Evolutionary conservation across 2,797 vertebrate genomes (phyloP), one percentile per base, ranked within the genome.

Genomic region (Poecilia wingei): DNA sequence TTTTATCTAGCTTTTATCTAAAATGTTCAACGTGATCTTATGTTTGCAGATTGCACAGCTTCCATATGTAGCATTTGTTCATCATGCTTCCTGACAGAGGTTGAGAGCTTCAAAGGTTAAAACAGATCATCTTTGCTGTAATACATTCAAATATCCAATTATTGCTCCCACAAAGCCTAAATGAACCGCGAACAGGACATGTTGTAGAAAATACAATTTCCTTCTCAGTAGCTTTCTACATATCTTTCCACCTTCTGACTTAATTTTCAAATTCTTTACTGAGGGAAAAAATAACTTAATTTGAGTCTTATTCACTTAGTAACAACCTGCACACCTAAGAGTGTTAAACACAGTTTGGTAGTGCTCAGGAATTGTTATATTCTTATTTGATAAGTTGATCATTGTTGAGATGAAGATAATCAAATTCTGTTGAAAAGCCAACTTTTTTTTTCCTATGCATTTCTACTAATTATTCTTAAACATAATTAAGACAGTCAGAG

Each of bases 401-500:
- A 14, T 12, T 70, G 41, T 46, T 28, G 12, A 70, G 41, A n/a
- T 70, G 12, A 18, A 70, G 14, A 46, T 28, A 0, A 45, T 45
- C 25, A 70, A n/a, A 70, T n/a, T 45, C 20, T 70, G 41, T 43
- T 45, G 25, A 45, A 13, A 41, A 70, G 68, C 2, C 68, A n/a
- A 4, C 2, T 3, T n/a, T 36, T 41, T 41, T 41, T 41, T 43
- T n/a, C 3, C 22, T 43, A 43, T 69, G 22, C 41, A 69, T 45
- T 70, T 45, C 68, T 70, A 45, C 41, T 6, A 45, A 70, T 70
- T 70, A 45, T 45, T 45, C 68, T 25, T 68, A 68, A 39, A 70
- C 25, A 45, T 28, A 28, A 68, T 70, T 70, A 45, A 45, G 68
- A 69, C 22, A 13, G 20, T 43, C 39, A 43, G 66, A 70, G 41